These are phyloP conservation scores for Bombus breviceps DNA, from an alignment of 1,140 invertebrate genomes.

Conservation along the genomic window DNA sequence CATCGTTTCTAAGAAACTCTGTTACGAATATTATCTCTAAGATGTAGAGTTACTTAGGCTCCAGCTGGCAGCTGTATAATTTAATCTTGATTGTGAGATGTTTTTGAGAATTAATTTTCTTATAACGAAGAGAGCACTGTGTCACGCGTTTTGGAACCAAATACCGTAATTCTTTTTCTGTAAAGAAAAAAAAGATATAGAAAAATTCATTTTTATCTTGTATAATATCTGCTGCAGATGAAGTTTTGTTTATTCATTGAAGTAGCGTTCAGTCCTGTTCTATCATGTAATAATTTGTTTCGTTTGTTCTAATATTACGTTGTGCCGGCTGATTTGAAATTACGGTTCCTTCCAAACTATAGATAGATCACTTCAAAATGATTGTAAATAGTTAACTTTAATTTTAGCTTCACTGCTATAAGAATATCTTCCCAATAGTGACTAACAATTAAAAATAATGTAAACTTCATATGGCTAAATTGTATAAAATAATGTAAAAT, in stretches of 20 bases:
- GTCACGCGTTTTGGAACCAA: neutral
- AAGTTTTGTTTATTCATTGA: too few relatives aligned
- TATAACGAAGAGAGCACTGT: neutral
- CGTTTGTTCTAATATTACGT: too few relatives aligned
- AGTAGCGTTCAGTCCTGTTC: too few relatives aligned
- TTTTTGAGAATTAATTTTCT: neutral
- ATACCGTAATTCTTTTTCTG: neutral
- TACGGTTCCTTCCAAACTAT: too few relatives aligned
- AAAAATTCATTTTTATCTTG: neutral
- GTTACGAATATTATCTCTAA: conserved; percentile 1
- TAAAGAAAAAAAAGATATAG: neutral
- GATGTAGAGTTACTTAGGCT: neutral
- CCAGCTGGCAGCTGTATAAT: conserved; percentile 11
- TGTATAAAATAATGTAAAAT: neutral
- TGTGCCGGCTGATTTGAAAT: too few relatives aligned
- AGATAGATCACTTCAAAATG: too few relatives aligned
- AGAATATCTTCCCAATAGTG: too few relatives aligned
- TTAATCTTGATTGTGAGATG: conserved; percentile 4
- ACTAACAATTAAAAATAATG: neutral
- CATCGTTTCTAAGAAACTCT: conserved; percentile 21
- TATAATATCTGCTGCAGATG: neutral
- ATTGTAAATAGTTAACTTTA: too few relatives aligned
- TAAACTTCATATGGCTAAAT: too few relatives aligned
- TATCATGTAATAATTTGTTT: too few relatives aligned
- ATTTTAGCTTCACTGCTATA: too few relatives aligned